Percentiles rank a stretch among this genome's conserved stretches.
Conservation (phyloP, 2,113 vertebrate species). For the Plecturocebus donacophilus region DNA sequence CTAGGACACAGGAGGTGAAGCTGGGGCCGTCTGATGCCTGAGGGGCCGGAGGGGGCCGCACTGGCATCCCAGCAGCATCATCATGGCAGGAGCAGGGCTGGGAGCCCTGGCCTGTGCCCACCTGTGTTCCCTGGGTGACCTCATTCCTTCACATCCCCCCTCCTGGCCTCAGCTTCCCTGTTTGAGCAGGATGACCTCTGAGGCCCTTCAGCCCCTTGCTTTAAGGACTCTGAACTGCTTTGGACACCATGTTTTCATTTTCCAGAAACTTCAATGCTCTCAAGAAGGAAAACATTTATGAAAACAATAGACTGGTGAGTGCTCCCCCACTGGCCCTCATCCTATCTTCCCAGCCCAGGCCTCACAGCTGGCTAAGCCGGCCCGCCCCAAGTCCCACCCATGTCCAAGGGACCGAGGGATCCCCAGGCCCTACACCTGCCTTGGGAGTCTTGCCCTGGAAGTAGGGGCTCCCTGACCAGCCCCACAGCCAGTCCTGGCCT, state of each 20-base stretch:
- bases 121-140: rapidly evolving
- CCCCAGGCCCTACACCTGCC: not conserved
- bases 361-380: not conserved
- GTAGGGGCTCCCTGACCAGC: rapidly evolving
- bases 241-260: constrained; percentile 41
- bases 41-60: rapidly evolving
- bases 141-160: rapidly evolving
- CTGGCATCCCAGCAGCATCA: no score
- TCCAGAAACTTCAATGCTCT: constrained; percentile 93
- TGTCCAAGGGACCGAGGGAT: no score
- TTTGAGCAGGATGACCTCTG: no score
- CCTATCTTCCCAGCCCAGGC: not conserved
- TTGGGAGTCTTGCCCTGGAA: rapidly evolving
- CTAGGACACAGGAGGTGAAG: not conserved
- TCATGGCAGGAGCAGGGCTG: not conserved
- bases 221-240: not conserved
- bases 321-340: not conserved
- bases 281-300: constrained; percentile 94
- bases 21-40: not conserved
- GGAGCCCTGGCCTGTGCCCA: not conserved
- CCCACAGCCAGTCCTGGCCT: rapidly evolving
- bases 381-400: rapidly evolving
- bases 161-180: not conserved
- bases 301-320: constrained; percentile 97
- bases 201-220: no score